A percentile compares a stretch with the other conserved stretches of the same genome.
phyloP scores from a whole-genome alignment of 2,888 invertebrate species.

The Arctia plantaginis region DNA sequence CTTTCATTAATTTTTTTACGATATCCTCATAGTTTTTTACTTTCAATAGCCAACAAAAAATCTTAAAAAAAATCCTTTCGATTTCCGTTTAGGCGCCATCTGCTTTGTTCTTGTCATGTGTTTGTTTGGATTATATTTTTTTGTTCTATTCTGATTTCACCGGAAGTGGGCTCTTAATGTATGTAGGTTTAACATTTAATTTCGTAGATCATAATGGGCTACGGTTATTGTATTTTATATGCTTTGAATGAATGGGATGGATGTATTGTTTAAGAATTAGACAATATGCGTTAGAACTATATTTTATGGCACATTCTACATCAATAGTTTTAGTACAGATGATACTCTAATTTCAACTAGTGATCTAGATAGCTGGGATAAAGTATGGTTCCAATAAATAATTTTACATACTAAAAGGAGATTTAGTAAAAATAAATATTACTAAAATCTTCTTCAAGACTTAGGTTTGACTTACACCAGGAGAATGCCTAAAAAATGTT shows the following conservation, averaged over 20 bases:
- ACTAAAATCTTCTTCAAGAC: too few species aligned
- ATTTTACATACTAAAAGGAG: too few species aligned
- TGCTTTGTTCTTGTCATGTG: constrained; percentile 79
- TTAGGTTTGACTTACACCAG: too few species aligned
- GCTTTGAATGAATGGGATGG: constrained; percentile 34
- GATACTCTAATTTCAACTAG: background rate
- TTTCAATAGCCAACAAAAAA: constrained; percentile 63
- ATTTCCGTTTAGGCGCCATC: constrained; percentile 85
- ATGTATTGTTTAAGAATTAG: constrained; percentile 20
- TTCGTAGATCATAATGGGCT: constrained; percentile 58
- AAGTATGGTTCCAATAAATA: too few species aligned
- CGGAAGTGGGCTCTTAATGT: constrained; percentile 74
- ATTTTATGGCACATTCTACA: background rate
- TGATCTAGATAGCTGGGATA: background rate
- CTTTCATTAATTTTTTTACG: constrained; percentile 74
- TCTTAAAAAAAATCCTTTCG: constrained; percentile 78
- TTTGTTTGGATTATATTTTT: constrained; percentile 77
- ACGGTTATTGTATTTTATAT: constrained; percentile 40
- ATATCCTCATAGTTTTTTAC: constrained; percentile 74
- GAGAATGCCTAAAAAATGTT: too few species aligned
- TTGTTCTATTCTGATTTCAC: constrained; percentile 74
- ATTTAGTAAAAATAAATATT: too few species aligned
- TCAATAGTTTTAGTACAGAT: background rate
- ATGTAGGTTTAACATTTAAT: constrained; percentile 68
- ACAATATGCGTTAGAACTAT: background rate